Base-by-base conservation (phyloP, 2,113 vertebrate species). In the Rhea americana region DNA sequence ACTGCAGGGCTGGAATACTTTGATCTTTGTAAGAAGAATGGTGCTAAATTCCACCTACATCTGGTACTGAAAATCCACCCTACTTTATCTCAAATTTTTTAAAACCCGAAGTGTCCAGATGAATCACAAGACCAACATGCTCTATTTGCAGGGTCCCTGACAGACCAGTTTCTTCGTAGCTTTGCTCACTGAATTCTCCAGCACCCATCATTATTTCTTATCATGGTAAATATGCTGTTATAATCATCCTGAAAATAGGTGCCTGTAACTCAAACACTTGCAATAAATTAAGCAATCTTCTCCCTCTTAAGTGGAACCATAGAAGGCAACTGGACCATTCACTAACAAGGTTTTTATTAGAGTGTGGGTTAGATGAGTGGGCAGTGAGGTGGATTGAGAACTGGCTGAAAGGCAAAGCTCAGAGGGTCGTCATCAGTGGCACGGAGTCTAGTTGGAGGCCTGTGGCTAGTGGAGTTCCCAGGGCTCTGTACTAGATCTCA, bases 1-100 rank as follows among this genome's bases (percentile, higher is more conserved):
- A 75, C 48, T 62, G n/a, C 58, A 80, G 53, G 74, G 87, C 32
- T 81, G 53, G 67, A 28, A 63, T 85, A 55, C 78, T 96, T 94
- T 90, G 51, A 80, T 94, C 76, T 94, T 95, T 65, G 55, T 75
- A 93, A 90, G 63, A 85, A 92, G 55, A 11, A 20, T 79, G 51
- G 25, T 70, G 76, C 91, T 96, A 92, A 92, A 92, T 86, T 94
- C 84, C 59, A 73, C 48, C 37, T 72, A 84, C 74, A 75, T 91
- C 68, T 94, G 65, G 72, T 63, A 30, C 26, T 80, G 84, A 93
- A 95, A 96, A 94, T 73, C 56, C 39, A 83, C 25, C 5, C 5
- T 87, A 30, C 28, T 89, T 88, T 66, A 82, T 56, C 39, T 78
- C 59, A 35, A 76, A n/a, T 39, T 80, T 88, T 84, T 87, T 67